Percentiles rank a stretch among this genome's conserved stretches.
Evolutionary conservation across 1,140 invertebrate genomes (phyloP).

Genomic region (Rhyacophila brunnea): DNA sequence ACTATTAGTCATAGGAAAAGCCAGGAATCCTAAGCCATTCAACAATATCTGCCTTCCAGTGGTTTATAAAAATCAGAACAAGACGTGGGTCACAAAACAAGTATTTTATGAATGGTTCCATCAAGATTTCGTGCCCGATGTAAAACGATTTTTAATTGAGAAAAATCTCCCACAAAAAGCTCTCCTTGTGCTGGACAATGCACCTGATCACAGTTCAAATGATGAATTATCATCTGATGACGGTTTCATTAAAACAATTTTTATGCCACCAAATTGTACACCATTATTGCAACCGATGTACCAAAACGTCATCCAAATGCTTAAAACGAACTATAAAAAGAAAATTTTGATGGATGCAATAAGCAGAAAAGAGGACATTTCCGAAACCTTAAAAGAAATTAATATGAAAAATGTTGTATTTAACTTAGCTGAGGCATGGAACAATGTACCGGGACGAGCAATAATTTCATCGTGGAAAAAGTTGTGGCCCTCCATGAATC

Average conservation of each 20-base stretch:
- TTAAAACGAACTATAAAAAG: conserved; percentile 29
- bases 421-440: too few relatives aligned
- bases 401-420: too few relatives aligned
- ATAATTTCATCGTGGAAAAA: too few relatives aligned
- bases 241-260: conserved; percentile 36
- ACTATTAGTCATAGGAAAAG: background rate
- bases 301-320: conserved; percentile 42
- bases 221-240: background rate
- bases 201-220: conserved; percentile 36
- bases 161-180: conserved; percentile 28
- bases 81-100: conserved; percentile 29
- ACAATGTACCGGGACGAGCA: too few relatives aligned
- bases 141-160: conserved; percentile 31
- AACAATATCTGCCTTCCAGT: background rate
- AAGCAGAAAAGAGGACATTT: too few relatives aligned
- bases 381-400: too few relatives aligned
- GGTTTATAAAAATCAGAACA: conserved; percentile 2
- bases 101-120: conserved; percentile 33
- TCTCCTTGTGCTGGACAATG: conserved; percentile 47
- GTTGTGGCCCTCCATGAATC: too few relatives aligned
- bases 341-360: conserved; percentile 5
- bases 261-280: conserved; percentile 47
- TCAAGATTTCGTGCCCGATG: conserved; percentile 30
- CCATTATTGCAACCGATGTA: conserved; percentile 45
- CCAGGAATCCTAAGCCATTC: background rate